A percentile compares a stretch with the other conserved stretches of the same genome.
These are phyloP conservation scores for Platycnemis pennipes DNA, from an alignment of 2,888 invertebrate genomes.

Conservation along the genomic window DNA sequence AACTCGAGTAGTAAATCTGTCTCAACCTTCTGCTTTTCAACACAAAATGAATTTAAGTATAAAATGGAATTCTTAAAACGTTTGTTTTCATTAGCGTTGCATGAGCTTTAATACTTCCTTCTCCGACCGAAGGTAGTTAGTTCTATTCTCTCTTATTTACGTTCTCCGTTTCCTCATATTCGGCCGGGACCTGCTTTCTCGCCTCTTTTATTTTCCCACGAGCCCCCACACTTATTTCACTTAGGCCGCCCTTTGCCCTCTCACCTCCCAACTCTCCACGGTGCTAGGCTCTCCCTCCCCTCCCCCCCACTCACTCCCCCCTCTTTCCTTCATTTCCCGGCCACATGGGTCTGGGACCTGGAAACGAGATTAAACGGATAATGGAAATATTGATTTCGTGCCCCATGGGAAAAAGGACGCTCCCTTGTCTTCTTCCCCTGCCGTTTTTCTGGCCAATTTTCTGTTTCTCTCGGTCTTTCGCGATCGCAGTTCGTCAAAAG, in stretches of 20 bases:
- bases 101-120: background rate
- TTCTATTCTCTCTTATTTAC: constrained; percentile 51
- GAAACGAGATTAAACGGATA: constrained; percentile 64
- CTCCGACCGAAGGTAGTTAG: background rate
- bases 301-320: background rate
- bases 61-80: background rate
- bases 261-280: background rate
- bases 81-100: background rate
- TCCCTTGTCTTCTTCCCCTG: constrained; percentile 12
- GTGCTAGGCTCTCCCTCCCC: background rate
- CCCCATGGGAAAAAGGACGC: constrained; percentile 47
- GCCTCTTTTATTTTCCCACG: constrained; percentile 33
- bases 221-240: constrained; percentile 56
- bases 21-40: background rate
- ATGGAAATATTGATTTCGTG: constrained; percentile 60
- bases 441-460: background rate
- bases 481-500: background rate
- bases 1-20: background rate
- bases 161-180: constrained; percentile 44
- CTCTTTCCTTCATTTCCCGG: constrained; percentile 39
- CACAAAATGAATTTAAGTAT: too few relatives aligned
- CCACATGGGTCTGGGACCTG: constrained; percentile 44
- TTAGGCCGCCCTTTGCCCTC: background rate
- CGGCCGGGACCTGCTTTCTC: background rate
- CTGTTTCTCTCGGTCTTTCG: background rate